Base-by-base conservation (phyloP, 2,797 vertebrate species). In the Uromys caudimaculatus region DNA sequence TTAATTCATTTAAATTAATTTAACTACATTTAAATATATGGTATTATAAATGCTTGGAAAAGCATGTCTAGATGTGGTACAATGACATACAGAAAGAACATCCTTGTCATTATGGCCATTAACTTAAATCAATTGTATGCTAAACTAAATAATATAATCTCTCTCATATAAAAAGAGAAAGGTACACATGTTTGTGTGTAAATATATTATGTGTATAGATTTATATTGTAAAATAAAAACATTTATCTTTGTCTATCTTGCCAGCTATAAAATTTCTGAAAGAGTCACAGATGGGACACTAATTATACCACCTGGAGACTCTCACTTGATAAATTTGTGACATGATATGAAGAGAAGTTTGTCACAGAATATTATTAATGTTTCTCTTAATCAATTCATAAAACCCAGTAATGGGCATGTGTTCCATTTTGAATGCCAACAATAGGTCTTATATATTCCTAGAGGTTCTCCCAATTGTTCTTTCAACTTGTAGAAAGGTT, bases 281-380 rank as follows among this genome's bases (percentile, higher is more conserved):
- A 93, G 52, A 90, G 27, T 69, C 75, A 95, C 91, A 96, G 93
- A 96, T 97, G 84, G 84, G 21, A 8, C 1, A 54, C 47, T 96
- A 89, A 95, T 96, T 95, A 29, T 82, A 87, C 83, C 92, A 96
- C 92, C 95, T 97, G 91, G 75, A 91, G 85, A 44, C 17, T 32
- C 89, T 94, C 21, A 96, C 11, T 95, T 96, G 95, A 97, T 95
- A 47, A 95, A 95, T 97, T 78, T 96, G 52, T 93, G 78, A 94
- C 86, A 96, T 91, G 69, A 93, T 89, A 93, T 78, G 85, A 96
- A 35, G 54, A 93, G 94, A 97, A 94, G 56, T 95, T 90, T 85
- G 67, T 89, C 76, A 95, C 44, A 95, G 50, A 86, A 67, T 96
- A 73, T 84, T 84, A 89, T 92, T 93, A 90, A 94, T 95, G 89